These are phyloP conservation scores for Gastrophryne carolinensis DNA, from an alignment of 2,797 vertebrate genomes.

Conservation along the genomic window DNA sequence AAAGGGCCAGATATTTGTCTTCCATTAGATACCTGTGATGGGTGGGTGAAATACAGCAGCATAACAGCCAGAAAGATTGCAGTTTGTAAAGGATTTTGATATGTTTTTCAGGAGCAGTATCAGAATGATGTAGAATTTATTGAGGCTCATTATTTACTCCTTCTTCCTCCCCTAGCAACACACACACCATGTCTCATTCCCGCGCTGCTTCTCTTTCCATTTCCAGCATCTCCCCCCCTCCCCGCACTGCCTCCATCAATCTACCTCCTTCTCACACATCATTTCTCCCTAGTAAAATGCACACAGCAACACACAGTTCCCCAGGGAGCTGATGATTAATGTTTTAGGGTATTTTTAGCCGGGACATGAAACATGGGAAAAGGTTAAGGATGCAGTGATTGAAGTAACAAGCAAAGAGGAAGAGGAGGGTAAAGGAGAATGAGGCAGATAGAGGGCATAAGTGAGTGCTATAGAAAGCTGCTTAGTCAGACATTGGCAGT, in stretches of 20 bases:
- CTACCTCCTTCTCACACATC: conserved; percentile 38
- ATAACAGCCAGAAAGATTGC: neutral
- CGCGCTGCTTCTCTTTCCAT: neutral
- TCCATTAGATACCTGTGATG: neutral
- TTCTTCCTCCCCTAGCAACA: neutral
- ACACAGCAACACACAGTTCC: conserved; percentile 35
- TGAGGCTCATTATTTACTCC: neutral
- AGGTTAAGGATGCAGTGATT: conserved; percentile 42
- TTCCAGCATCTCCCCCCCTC: neutral
- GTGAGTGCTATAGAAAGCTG: conserved; percentile 12
- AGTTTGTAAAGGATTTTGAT: conserved; percentile 2
- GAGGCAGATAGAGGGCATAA: conserved; percentile 14
- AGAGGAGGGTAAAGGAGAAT: conserved; percentile 12
- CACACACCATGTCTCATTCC: neutral
- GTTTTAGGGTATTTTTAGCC: conserved; percentile 49
- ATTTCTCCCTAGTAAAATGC: conserved; percentile 41
- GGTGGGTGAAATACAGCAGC: neutral
- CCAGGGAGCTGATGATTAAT: conserved; percentile 42
- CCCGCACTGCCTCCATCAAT: neutral
- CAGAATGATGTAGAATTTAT: conserved; percentile 34
- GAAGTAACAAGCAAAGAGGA: conserved; percentile 19
- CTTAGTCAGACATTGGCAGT: conserved; percentile 6
- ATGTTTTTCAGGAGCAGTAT: conserved; percentile 12
- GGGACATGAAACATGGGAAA: conserved; percentile 44
- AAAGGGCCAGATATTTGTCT: neutral